Evolutionary conservation across 2,888 invertebrate species (phyloP).

Genomic region (Idaea biselata): DNA sequence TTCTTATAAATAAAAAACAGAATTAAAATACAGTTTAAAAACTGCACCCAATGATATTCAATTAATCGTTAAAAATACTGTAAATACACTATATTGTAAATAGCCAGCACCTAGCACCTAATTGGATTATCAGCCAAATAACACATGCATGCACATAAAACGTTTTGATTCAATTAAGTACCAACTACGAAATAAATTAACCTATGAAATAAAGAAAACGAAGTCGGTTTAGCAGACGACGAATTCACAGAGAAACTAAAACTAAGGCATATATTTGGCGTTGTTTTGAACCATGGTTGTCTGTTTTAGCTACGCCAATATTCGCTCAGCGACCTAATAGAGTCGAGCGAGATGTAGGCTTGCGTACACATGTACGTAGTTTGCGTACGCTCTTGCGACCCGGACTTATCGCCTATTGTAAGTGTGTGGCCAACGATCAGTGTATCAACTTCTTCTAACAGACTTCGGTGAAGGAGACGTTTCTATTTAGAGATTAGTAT

Average conservation of each 20-base stretch:
- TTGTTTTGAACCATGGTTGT: slow-evolving; percentile 50
- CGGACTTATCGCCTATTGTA: slow-evolving; percentile 44
- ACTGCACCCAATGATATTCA: not conserved
- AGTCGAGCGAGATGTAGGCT: slow-evolving; percentile 66
- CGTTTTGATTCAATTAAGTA: not conserved
- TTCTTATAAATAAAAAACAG: not conserved
- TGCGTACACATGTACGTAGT: slow-evolving; percentile 21
- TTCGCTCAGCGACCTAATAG: slow-evolving; percentile 74
- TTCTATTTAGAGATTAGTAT: slow-evolving; percentile 15
- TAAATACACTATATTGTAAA: not conserved
- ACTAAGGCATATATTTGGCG: slow-evolving; percentile 8
- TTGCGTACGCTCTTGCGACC: not conserved
- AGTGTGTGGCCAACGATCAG: slow-evolving; percentile 55
- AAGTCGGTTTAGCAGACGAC: not conserved
- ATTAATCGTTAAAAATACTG: not conserved
- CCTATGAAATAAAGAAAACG: not conserved
- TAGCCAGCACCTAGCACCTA: not conserved
- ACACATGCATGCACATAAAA: not conserved
- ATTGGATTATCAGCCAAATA: not conserved
- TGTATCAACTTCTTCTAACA: slow-evolving; percentile 14
- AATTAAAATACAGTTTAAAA: not conserved
- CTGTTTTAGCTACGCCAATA: slow-evolving; percentile 77
- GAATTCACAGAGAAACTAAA: not conserved
- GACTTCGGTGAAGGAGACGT: slow-evolving; percentile 13
- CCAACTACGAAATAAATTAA: not conserved